Conservation (phyloP, 2,888 invertebrate genomes). For the Patella pellucida region DNA sequence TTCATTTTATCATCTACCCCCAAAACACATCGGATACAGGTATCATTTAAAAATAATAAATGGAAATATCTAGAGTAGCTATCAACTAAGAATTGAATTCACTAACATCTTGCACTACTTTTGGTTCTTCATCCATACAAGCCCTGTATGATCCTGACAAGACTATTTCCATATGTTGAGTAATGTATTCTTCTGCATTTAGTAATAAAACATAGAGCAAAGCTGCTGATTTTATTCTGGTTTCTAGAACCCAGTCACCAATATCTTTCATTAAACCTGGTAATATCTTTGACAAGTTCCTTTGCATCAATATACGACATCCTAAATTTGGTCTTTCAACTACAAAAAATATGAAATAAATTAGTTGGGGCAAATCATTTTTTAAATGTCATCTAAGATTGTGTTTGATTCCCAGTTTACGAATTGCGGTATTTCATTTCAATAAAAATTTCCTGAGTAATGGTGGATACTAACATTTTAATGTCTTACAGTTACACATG, state of each 20-base stretch:
- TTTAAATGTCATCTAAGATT: neutral
- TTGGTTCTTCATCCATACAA: conserved; percentile 79
- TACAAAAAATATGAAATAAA: conserved; percentile 55
- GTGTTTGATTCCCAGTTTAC: neutral
- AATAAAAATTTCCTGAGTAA: neutral
- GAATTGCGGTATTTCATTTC: neutral
- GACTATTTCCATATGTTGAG: conserved; percentile 77
- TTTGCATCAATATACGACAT: conserved; percentile 84
- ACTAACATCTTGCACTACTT: conserved; percentile 73
- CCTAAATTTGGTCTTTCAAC: conserved; percentile 88
- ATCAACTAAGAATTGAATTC: no score
- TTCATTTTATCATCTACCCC: no score
- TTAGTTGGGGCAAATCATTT: neutral
- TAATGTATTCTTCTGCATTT: conserved; percentile 82
- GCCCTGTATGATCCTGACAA: conserved; percentile 78
- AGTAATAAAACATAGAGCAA: conserved; percentile 81
- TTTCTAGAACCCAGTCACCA: conserved; percentile 82
- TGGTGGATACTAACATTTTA: no score
- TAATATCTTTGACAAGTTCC: conserved; percentile 80
- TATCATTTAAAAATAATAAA: no score
- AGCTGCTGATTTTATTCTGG: conserved; percentile 81
- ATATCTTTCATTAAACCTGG: conserved; percentile 82
- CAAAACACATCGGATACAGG: no score
- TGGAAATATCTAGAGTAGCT: no score
- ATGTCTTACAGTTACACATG: no score